A percentile compares a stretch with the other conserved stretches of the same genome.
phyloP scores from a whole-genome alignment of 2,797 vertebrate species.

The Orientallactaga sibirica region DNA sequence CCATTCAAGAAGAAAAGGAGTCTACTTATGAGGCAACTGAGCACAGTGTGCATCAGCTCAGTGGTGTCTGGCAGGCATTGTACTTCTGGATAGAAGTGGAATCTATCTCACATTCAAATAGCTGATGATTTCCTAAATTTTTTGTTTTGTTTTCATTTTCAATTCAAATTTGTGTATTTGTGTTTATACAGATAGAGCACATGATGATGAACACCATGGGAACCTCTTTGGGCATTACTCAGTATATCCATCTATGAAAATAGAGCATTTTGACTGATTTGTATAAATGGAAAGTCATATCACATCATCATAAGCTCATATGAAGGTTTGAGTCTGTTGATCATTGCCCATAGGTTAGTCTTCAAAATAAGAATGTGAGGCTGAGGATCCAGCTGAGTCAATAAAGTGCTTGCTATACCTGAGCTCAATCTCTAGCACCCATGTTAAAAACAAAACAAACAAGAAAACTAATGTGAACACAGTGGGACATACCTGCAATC shows the following conservation, averaged over 20 bases:
- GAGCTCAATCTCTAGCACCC: too few species aligned
- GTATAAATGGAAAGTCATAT: neutral
- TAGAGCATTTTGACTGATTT: neutral
- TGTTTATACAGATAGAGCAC: neutral
- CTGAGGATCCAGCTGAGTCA: too few species aligned
- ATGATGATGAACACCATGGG: neutral
- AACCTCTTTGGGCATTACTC: neutral
- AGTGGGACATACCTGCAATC: too few species aligned
- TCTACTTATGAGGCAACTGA: neutral
- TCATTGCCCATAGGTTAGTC: neutral
- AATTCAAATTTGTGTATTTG: neutral
- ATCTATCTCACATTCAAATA: neutral
- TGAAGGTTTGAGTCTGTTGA: neutral
- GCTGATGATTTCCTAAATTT: neutral
- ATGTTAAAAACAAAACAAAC: too few species aligned
- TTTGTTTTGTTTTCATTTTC: neutral
- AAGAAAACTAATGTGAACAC: too few species aligned
- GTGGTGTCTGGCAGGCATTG: neutral
- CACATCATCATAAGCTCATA: neutral
- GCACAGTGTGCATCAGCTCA: neutral
- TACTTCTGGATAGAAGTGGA: constrained; percentile 1
- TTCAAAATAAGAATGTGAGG: too few species aligned
- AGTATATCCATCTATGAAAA: neutral
- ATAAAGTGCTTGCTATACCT: too few species aligned
- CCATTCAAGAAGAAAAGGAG: constrained; percentile 34